phyloP scores from a whole-genome alignment of 2,888 invertebrate genomes.

The Pollenia amentaria region DNA sequence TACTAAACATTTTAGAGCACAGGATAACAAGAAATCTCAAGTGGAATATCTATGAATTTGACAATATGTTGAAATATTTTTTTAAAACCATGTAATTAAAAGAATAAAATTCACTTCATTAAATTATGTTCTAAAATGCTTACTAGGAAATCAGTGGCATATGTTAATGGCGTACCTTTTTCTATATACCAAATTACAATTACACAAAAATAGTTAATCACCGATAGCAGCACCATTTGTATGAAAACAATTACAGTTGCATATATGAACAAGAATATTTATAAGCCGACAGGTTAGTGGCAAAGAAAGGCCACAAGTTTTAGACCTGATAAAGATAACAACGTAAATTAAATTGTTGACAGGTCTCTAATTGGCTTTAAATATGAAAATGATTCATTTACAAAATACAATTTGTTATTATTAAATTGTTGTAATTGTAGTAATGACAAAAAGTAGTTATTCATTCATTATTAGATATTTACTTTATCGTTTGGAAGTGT shows the following conservation, averaged over 20 bases:
- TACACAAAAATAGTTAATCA: neutral
- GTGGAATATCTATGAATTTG: no score
- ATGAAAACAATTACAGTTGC: slow-evolving; percentile 6
- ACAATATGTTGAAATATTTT: no score
- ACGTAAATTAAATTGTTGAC: slow-evolving; percentile 31
- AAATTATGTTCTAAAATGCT: no score
- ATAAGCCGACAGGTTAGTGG: slow-evolving; percentile 25
- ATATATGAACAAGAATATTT: neutral
- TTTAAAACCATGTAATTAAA: no score
- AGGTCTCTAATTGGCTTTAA: slow-evolving; percentile 33
- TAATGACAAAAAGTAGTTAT: neutral
- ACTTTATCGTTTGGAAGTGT: neutral
- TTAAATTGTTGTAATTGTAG: slow-evolving; percentile 27
- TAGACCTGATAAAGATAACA: slow-evolving; percentile 16
- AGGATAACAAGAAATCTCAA: no score
- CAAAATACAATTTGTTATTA: slow-evolving; percentile 5
- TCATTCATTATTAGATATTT: neutral
- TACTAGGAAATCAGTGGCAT: no score
- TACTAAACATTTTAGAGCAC: no score
- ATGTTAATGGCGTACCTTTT: neutral
- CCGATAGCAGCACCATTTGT: neutral
- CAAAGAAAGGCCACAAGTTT: slow-evolving; percentile 20
- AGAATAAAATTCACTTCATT: no score
- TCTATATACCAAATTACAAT: neutral
- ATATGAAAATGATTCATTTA: slow-evolving; percentile 44